Percentiles rank a stretch among this genome's conserved stretches.
These are phyloP conservation scores for Thecocarcelia acutangulata DNA, from an alignment of 2,888 invertebrate genomes.

Conservation along the genomic window DNA sequence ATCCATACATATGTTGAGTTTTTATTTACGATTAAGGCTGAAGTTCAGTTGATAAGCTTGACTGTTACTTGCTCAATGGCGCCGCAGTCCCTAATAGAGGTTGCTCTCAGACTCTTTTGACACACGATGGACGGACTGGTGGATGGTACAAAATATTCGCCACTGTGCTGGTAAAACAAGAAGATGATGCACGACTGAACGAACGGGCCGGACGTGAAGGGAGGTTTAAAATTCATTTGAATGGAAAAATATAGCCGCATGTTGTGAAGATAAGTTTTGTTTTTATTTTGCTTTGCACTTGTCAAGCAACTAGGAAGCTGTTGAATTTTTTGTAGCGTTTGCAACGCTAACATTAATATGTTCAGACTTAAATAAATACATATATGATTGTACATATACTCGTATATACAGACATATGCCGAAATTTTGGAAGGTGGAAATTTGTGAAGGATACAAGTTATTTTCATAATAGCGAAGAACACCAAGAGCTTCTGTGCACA, in stretches of 20 bases:
- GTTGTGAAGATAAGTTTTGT: not conserved
- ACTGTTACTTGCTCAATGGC: constrained; percentile 56
- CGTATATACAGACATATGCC: no score
- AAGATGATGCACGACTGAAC: not conserved
- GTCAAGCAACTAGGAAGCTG: not conserved
- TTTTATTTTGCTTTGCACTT: not conserved
- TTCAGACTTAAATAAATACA: no score
- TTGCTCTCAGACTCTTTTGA: constrained; percentile 37
- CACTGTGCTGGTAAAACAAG: not conserved
- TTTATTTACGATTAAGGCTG: constrained; percentile 60
- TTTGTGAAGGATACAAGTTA: no score
- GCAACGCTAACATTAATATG: not conserved
- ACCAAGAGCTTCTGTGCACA: no score
- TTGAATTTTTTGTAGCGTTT: not conserved
- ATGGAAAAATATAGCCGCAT: constrained; percentile 19
- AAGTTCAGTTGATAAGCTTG: constrained; percentile 69
- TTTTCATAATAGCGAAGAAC: no score
- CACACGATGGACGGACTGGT: constrained; percentile 23
- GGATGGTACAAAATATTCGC: constrained; percentile 28
- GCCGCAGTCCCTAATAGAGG: constrained; percentile 57
- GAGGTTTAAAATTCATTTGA: constrained; percentile 43
- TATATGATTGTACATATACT: no score
- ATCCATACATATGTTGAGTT: no score
- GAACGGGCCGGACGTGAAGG: not conserved
- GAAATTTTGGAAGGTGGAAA: no score